Evolutionary conservation across 2,113 vertebrate species (phyloP).

Genomic region (Syngnathus scovelli): DNA sequence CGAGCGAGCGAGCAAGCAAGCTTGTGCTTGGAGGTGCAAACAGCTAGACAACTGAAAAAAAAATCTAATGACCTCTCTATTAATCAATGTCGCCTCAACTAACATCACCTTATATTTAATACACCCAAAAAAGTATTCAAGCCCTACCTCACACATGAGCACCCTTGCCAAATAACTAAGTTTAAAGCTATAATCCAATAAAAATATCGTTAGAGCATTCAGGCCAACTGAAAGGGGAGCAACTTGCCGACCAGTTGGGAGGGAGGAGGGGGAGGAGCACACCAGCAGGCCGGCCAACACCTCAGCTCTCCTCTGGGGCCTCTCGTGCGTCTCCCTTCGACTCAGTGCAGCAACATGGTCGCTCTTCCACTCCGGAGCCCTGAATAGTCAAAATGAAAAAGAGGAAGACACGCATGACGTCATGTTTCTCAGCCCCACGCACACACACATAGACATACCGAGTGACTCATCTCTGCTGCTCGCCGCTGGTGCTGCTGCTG

Average conservation of each 20-base stretch:
- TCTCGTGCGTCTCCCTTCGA: constrained; percentile 44
- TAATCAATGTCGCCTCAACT: too few species aligned
- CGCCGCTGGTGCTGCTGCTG: constrained; percentile 27
- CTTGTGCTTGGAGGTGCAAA: too few species aligned
- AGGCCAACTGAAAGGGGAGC: constrained; percentile 40
- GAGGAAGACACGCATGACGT: constrained; percentile 66
- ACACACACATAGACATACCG: neutral
- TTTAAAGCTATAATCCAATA: too few species aligned
- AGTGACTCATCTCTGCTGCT: constrained; percentile 66
- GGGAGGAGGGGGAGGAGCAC: constrained; percentile 30
- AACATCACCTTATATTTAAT: too few species aligned
- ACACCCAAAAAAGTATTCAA: neutral
- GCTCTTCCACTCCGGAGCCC: constrained; percentile 56
- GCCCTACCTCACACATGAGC: neutral
- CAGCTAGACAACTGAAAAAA: too few species aligned
- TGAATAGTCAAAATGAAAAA: constrained; percentile 43
- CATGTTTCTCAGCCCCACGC: constrained; percentile 47
- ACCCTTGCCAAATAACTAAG: neutral
- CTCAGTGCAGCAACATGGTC: constrained; percentile 66
- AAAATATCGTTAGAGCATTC: constrained; percentile 47
- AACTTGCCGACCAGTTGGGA: constrained; percentile 26
- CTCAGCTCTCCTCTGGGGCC: constrained; percentile 49
- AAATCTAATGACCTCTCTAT: too few species aligned
- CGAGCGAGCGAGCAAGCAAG: too few species aligned
- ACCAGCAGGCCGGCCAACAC: constrained; percentile 42